A percentile compares a stretch with the other conserved stretches of the same genome.
These are phyloP conservation scores for Sebastes fasciatus DNA, from an alignment of 2,113 vertebrate species.

Conservation along the genomic window DNA sequence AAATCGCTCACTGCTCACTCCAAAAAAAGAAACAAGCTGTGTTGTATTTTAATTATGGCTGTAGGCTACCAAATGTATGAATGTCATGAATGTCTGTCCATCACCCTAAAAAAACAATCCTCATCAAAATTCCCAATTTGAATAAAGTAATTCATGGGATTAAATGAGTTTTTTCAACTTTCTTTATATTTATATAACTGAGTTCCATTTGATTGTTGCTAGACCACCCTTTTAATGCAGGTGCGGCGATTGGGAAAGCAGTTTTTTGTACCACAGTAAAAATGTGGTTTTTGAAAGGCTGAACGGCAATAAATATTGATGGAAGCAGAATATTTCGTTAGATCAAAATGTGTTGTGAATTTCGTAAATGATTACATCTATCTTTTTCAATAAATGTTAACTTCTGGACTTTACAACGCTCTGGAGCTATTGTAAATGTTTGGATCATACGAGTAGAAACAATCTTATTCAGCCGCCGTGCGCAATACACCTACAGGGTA, in stretches of 20 bases:
- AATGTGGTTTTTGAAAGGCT: no score
- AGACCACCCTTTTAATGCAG: background rate
- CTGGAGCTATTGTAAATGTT: no score
- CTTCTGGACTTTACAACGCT: no score
- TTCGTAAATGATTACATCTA: no score
- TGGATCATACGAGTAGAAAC: no score
- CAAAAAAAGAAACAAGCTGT: background rate
- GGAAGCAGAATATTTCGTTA: no score
- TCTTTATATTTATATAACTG: background rate
- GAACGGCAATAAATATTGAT: background rate
- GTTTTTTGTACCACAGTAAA: background rate
- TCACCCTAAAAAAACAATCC: background rate
- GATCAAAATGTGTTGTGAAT: no score
- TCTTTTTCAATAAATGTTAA: no score
- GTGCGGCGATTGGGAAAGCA: background rate
- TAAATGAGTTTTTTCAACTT: background rate
- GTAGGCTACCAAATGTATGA: background rate
- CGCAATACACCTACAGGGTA: no score
- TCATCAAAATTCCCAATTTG: background rate
- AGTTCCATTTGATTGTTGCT: background rate
- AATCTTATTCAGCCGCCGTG: no score
- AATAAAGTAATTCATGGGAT: background rate
- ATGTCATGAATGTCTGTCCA: no score
- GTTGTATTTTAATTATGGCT: no score
- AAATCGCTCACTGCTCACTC: background rate